Evolutionary conservation across 2,888 invertebrate species (phyloP).

Genomic region (Chalcosyrphus nemorum): DNA sequence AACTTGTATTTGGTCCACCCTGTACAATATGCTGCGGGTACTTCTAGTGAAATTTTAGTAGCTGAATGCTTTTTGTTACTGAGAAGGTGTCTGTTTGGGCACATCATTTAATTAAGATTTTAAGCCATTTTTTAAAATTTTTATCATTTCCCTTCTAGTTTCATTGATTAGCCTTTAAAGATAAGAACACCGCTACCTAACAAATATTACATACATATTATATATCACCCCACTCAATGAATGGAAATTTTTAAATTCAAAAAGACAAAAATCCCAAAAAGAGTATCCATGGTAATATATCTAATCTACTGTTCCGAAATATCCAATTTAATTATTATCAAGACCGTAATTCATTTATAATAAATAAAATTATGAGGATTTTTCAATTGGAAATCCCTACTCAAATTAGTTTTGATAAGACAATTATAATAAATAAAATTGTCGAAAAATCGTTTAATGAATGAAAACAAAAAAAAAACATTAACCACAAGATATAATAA

Average conservation of each 20-base stretch:
- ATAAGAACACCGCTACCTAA: too few relatives aligned
- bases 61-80: too few relatives aligned
- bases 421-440: background rate
- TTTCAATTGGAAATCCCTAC: conserved; percentile 4
- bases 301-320: background rate
- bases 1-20: too few relatives aligned
- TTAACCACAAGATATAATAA: too few relatives aligned
- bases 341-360: background rate
- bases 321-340: background rate
- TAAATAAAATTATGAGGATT: background rate
- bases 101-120: too few relatives aligned
- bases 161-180: too few relatives aligned
- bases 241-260: conserved; percentile 3
- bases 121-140: too few relatives aligned
- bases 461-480: conserved; percentile 26
- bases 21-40: too few relatives aligned
- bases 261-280: background rate
- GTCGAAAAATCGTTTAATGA: conserved; percentile 3
- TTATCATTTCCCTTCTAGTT: background rate
- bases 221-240: background rate
- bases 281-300: background rate
- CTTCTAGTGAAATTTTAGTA: too few relatives aligned
- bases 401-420: conserved; percentile 19
- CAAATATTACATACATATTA: background rate
- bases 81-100: too few relatives aligned